Conservation (phyloP, 2,797 vertebrate genomes). For the Tenualosa ilisha region DNA sequence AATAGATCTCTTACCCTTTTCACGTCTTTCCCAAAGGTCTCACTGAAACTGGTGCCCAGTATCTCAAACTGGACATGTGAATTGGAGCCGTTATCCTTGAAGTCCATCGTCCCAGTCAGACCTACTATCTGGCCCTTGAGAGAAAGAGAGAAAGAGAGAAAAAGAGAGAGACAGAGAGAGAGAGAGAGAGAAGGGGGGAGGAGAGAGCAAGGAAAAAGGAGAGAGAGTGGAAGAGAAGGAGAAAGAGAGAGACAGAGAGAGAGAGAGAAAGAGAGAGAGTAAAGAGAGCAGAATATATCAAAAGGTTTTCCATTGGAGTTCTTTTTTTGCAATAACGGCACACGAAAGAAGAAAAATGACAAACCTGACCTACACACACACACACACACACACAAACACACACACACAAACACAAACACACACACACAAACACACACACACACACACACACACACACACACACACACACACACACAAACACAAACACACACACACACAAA, state of each 20-base stretch:
- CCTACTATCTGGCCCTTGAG: conserved; percentile 86
- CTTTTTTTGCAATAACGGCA: background rate
- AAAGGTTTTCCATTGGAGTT: too few species aligned
- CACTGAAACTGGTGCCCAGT: conserved; percentile 95
- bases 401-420: background rate
- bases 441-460: too few species aligned
- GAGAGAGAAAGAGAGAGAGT: background rate
- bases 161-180: background rate
- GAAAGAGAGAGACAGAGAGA: background rate
- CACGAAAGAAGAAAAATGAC: background rate
- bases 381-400: background rate
- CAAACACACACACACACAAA: too few species aligned
- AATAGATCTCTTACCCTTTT: conserved; percentile 81
- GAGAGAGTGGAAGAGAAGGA: too few species aligned
- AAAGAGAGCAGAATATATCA: too few species aligned
- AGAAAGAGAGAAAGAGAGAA: background rate
- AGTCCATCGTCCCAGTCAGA: conserved; percentile 94
- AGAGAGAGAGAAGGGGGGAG: background rate
- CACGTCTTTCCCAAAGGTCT: conserved; percentile 97
- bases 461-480: too few species aligned
- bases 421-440: background rate
- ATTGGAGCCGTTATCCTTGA: conserved; percentile 90
- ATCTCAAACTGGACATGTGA: conserved; percentile 96
- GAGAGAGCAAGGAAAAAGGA: conserved; percentile 45
- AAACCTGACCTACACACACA: background rate